Evolutionary conservation across 1,140 invertebrate genomes (phyloP).

Genomic region (Coptotermes formosanus): DNA sequence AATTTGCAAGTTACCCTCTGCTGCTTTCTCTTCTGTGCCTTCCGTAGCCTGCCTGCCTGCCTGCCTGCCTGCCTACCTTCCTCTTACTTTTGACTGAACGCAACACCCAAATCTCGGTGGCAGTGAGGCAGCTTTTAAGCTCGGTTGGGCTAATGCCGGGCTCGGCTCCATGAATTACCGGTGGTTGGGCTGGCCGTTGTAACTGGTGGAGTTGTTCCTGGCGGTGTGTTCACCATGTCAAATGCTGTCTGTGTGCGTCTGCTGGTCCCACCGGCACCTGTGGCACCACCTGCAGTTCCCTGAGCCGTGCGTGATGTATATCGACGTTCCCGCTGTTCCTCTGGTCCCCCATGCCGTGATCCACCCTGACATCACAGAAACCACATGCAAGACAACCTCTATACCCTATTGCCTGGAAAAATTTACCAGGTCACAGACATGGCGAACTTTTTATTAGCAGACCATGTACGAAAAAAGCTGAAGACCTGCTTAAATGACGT

Average conservation of each 20-base stretch:
- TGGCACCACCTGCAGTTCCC: constrained; percentile 24
- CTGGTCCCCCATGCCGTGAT: constrained; percentile 40
- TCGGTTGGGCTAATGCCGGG: constrained; percentile 15
- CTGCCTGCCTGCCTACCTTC: background rate
- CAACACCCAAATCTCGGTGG: constrained; percentile 1
- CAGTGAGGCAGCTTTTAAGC: constrained; percentile 14
- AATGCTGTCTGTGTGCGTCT: constrained; percentile 32
- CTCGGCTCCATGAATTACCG: constrained; percentile 33
- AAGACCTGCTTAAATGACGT: no score
- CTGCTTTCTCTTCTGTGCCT: background rate
- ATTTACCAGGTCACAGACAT: no score
- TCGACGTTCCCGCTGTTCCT: constrained; percentile 40
- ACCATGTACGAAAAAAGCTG: no score
- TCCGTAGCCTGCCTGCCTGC: background rate
- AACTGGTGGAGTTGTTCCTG: constrained; percentile 34
- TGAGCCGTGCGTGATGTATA: constrained; percentile 36
- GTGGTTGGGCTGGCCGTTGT: constrained; percentile 36
- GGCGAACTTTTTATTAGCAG: no score
- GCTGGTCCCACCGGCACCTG: constrained; percentile 32
- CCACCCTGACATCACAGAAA: constrained; percentile 38
- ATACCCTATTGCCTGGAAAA: no score
- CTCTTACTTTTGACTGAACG: background rate
- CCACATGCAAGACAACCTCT: background rate
- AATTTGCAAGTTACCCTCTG: constrained; percentile 9
- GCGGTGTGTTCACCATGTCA: constrained; percentile 31